phyloP scores from a whole-genome alignment of 2,113 vertebrate species.

The Spheniscus mendiculus region DNA sequence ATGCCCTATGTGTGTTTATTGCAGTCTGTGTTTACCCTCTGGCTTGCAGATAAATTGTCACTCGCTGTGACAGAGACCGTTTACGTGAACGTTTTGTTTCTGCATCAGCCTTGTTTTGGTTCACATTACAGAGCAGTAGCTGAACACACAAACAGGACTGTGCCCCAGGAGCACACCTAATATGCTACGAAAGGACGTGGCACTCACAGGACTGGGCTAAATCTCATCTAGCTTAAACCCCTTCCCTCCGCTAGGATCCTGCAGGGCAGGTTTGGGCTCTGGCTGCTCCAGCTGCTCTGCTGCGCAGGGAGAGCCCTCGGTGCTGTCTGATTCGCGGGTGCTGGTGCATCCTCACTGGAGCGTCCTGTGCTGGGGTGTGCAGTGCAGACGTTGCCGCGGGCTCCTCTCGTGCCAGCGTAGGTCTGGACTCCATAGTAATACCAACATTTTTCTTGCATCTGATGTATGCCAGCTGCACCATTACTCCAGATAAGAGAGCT shows the following conservation, averaged over 20 bases:
- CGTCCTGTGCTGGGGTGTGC: background rate
- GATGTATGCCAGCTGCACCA: background rate
- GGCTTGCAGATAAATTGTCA: background rate
- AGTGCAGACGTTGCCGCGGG: fast-evolving
- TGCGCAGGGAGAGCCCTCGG: background rate
- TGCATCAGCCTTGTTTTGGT: fast-evolving
- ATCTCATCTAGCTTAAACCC: background rate
- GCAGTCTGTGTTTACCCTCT: background rate
- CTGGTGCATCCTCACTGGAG: background rate
- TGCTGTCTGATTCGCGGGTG: fast-evolving
- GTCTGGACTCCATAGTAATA: background rate
- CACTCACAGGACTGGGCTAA: fast-evolving
- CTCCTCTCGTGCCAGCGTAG: fast-evolving
- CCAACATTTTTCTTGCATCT: fast-evolving
- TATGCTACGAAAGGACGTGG: fast-evolving
- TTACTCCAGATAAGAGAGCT: background rate
- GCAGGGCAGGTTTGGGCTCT: background rate
- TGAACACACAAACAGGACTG: background rate
- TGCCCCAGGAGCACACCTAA: background rate
- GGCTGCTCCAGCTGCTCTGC: background rate
- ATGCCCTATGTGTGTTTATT: background rate
- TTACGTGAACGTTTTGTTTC: background rate
- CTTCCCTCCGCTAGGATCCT: background rate
- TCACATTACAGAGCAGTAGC: background rate
- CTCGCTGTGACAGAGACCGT: fast-evolving